phyloP scores from a whole-genome alignment of 2,888 invertebrate genomes.

The Drosophila sordidula region DNA sequence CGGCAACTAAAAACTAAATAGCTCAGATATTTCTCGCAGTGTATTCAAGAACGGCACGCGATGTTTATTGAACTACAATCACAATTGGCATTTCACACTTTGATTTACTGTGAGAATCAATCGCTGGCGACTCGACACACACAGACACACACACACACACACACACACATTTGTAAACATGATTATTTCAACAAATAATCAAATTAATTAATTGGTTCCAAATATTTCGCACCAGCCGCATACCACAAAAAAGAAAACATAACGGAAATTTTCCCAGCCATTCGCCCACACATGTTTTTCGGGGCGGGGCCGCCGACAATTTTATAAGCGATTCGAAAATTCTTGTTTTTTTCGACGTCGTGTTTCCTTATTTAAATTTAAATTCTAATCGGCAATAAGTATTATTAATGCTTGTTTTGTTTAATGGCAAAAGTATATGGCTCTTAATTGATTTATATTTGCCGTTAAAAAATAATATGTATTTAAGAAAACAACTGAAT shows the following conservation, averaged over 20 bases:
- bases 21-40: constrained; percentile 39
- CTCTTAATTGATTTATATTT: constrained; percentile 64
- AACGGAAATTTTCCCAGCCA: constrained; percentile 1
- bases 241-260: not conserved
- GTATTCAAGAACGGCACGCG: constrained; percentile 36
- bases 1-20: too few relatives aligned
- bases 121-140: constrained; percentile 37
- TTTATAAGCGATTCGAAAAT: constrained; percentile 82
- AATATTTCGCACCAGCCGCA: constrained; percentile 8
- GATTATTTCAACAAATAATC: constrained; percentile 45
- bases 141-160: constrained; percentile 10
- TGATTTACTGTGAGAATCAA: constrained; percentile 56
- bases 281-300: constrained; percentile 21
- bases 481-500: constrained; percentile 3
- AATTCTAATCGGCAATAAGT: constrained; percentile 57
- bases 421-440: constrained; percentile 32
- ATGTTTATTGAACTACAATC: constrained; percentile 36
- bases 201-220: constrained; percentile 55
- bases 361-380: constrained; percentile 43
- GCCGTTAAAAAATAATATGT: constrained; percentile 23
- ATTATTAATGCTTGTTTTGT: constrained; percentile 40
- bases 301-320: constrained; percentile 2
- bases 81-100: constrained; percentile 24
- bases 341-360: constrained; percentile 62
- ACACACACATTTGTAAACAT: constrained; percentile 33